Percentiles rank a stretch among this genome's conserved stretches.
Evolutionary conservation across 2,888 invertebrate species (phyloP).

Genomic region (Prosopocoilus inquinatus): DNA sequence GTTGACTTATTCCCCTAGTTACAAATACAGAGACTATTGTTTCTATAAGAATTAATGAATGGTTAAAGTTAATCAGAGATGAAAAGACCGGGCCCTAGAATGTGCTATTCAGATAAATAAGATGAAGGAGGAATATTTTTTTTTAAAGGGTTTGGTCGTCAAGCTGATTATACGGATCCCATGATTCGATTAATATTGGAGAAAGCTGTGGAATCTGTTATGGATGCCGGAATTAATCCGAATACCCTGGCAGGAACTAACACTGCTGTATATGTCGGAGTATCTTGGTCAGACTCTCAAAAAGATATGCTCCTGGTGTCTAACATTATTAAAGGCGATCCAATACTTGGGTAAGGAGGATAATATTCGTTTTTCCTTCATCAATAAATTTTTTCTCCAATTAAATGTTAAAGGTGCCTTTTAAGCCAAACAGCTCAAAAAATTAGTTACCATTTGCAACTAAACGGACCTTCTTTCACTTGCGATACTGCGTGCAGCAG

Average conservation of each 20-base stretch:
- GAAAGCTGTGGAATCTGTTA: constrained; percentile 57
- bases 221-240: constrained; percentile 66
- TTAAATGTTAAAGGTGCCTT: constrained; percentile 39
- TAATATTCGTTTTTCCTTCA: neutral
- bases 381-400: too few species aligned
- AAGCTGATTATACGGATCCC: constrained; percentile 50
- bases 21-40: too few species aligned
- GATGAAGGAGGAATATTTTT: too few species aligned
- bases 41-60: too few species aligned
- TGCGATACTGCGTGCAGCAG: constrained; percentile 96
- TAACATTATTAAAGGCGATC: too few species aligned
- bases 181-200: constrained; percentile 60
- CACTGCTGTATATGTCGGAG: constrained; percentile 77
- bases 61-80: too few species aligned
- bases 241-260: constrained; percentile 65
- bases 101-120: too few species aligned
- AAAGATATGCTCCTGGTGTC: constrained; percentile 45
- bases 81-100: too few species aligned
- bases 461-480: constrained; percentile 85
- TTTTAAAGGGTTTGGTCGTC: too few species aligned
- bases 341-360: too few species aligned
- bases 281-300: constrained; percentile 73
- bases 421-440: constrained; percentile 90
- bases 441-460: constrained; percentile 83
- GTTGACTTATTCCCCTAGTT: too few species aligned